Conservation (phyloP, 2,888 invertebrate genomes). For the Hypselothyrea guttata region DNA sequence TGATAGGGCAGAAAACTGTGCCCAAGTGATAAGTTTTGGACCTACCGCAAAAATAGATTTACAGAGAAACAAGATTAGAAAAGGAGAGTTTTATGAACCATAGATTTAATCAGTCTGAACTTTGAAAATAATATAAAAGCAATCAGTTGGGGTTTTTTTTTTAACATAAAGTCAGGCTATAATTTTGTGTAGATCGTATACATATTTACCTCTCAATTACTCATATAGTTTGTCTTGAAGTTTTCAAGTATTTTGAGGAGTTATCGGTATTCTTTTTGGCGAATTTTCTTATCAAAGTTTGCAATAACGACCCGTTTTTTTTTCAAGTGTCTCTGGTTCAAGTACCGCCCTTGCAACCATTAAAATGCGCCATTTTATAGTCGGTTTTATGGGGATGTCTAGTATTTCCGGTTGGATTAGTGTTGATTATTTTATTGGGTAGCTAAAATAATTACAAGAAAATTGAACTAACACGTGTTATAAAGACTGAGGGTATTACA, state of each 20-base stretch:
- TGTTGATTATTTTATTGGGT: slow-evolving; percentile 61
- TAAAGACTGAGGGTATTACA: too few species aligned
- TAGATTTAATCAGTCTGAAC: background rate
- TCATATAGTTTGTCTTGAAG: too few species aligned
- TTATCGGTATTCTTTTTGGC: slow-evolving; percentile 13
- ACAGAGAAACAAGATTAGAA: slow-evolving; percentile 7
- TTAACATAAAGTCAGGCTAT: too few species aligned
- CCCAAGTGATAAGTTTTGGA: slow-evolving; percentile 14
- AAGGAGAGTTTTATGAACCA: background rate
- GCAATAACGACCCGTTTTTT: slow-evolving; percentile 32
- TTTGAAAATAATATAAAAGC: background rate
- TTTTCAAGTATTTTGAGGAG: too few species aligned
- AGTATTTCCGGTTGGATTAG: slow-evolving; percentile 67
- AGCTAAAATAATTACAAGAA: slow-evolving; percentile 69
- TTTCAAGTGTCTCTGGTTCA: slow-evolving; percentile 30
- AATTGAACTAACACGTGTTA: too few species aligned
- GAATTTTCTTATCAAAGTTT: slow-evolving; percentile 20
- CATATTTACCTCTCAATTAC: too few species aligned
- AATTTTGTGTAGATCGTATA: too few species aligned
- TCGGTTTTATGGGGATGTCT: slow-evolving; percentile 16
- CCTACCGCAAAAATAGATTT: slow-evolving; percentile 55
- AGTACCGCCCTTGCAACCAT: too few species aligned
- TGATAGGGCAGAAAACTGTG: slow-evolving; percentile 4
- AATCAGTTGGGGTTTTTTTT: too few species aligned
- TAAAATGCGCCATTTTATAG: slow-evolving; percentile 30